Conservation (phyloP, 2,797 vertebrate species). For the Pampus argenteus region DNA sequence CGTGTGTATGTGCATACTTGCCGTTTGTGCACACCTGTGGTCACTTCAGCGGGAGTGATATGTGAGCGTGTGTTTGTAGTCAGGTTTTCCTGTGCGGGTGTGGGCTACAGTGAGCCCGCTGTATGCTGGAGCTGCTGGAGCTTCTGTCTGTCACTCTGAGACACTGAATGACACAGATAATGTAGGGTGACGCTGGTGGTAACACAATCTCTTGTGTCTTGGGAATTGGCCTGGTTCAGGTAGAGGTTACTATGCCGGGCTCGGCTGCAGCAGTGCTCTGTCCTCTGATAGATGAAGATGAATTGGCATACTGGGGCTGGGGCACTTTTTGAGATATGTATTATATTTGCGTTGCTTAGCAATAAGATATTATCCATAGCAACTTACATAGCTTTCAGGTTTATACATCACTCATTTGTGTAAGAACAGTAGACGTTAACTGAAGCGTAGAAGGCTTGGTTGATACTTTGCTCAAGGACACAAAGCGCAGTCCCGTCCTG, state of each 20-base stretch:
- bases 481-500: slow-evolving; percentile 63
- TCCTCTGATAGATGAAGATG: slow-evolving; percentile 67
- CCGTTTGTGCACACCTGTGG: slow-evolving; percentile 77
- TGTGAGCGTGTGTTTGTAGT: slow-evolving; percentile 70
- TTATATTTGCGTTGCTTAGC: slow-evolving; percentile 66
- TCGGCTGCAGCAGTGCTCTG: slow-evolving; percentile 11
- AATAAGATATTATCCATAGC: slow-evolving; percentile 70
- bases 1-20: slow-evolving; percentile 58
- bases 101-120: slow-evolving; percentile 42
- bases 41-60: slow-evolving; percentile 68
- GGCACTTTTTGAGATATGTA: slow-evolving; percentile 46
- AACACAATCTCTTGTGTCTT: slow-evolving; percentile 71
- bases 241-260: slow-evolving; percentile 64
- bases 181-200: slow-evolving; percentile 63
- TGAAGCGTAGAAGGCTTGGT: slow-evolving; percentile 67
- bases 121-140: slow-evolving; percentile 35
- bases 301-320: slow-evolving; percentile 38
- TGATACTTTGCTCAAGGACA: slow-evolving; percentile 78
- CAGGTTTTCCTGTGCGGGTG: slow-evolving; percentile 58
- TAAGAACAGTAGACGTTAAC: slow-evolving; percentile 74
- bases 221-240: slow-evolving; percentile 69
- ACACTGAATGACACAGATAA: slow-evolving; percentile 63
- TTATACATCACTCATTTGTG: slow-evolving; percentile 84
- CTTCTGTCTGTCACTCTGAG: slow-evolving; percentile 47
- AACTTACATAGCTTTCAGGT: slow-evolving; percentile 76